These are phyloP conservation scores for Cephus spinipes DNA, from an alignment of 2,888 invertebrate genomes.

Conservation along the genomic window DNA sequence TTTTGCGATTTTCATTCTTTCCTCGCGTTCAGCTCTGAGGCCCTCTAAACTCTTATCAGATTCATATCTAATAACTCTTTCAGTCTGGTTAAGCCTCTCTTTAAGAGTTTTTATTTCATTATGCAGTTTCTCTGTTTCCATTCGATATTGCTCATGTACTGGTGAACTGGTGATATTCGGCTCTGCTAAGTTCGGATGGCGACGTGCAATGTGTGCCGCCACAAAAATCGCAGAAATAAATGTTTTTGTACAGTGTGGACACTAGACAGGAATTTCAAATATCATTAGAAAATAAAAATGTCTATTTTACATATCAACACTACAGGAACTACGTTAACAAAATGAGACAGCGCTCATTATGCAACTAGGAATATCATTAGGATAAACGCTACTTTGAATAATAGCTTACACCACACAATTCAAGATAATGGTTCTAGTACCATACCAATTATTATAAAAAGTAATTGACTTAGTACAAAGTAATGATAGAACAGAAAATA, in stretches of 20 bases:
- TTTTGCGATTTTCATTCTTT: conserved; percentile 52
- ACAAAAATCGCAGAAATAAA: conserved; percentile 76
- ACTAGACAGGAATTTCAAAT: conserved; percentile 62
- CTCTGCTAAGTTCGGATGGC: conserved; percentile 67
- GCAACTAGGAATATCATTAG: not conserved
- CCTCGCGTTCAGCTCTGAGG: conserved; percentile 24
- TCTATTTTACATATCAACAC: not conserved
- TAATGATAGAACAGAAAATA: not conserved
- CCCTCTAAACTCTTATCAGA: conserved; percentile 34
- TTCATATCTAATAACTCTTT: conserved; percentile 69
- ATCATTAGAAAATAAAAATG: not conserved
- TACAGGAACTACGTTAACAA: not conserved
- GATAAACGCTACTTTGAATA: not conserved
- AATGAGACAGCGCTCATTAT: not conserved
- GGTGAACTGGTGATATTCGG: conserved; percentile 42
- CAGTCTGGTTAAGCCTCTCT: conserved; percentile 73
- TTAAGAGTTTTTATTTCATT: conserved; percentile 75
- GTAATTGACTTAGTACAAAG: not conserved
- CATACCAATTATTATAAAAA: not conserved
- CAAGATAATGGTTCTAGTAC: not conserved
- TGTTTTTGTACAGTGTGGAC: conserved; percentile 76
- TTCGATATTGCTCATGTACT: conserved; percentile 65
- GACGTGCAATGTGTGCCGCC: conserved; percentile 73
- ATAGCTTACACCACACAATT: not conserved
- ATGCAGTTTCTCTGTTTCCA: conserved; percentile 74